These are phyloP conservation scores for Meteorus colon DNA, from an alignment of 2,888 invertebrate species.

Conservation along the genomic window DNA sequence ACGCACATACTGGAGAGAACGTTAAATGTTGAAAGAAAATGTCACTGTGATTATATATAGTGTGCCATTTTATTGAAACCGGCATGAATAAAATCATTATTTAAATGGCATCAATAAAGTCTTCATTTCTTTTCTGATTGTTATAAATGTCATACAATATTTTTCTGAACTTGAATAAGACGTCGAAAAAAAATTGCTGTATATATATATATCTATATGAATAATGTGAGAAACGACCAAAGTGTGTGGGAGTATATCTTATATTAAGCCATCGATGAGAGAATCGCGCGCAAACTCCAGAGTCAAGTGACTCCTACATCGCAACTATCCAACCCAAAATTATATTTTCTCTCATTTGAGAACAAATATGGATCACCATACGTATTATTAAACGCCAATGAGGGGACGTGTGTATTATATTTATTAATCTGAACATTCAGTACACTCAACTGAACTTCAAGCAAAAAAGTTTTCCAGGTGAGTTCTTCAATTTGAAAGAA, in stretches of 20 bases:
- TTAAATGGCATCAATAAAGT: not conserved
- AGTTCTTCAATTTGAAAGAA: not conserved
- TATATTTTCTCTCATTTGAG: not conserved
- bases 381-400: no score
- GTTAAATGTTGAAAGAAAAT: conserved; percentile 7
- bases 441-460: no score
- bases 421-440: no score
- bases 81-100: not conserved
- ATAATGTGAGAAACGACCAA: not conserved
- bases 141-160: not conserved
- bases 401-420: no score
- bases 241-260: conserved; percentile 7
- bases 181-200: not conserved
- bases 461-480: not conserved
- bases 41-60: not conserved
- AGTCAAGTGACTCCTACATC: not conserved
- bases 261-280: conserved; percentile 1
- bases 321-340: not conserved
- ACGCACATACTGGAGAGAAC: not conserved
- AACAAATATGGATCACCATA: no score
- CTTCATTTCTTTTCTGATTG: not conserved
- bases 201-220: not conserved
- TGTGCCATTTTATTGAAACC: not conserved
- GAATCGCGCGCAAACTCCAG: conserved; percentile 11
- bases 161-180: not conserved